Base-by-base conservation (phyloP, 2,888 invertebrate species). In the Monoplex corrugatus region DNA sequence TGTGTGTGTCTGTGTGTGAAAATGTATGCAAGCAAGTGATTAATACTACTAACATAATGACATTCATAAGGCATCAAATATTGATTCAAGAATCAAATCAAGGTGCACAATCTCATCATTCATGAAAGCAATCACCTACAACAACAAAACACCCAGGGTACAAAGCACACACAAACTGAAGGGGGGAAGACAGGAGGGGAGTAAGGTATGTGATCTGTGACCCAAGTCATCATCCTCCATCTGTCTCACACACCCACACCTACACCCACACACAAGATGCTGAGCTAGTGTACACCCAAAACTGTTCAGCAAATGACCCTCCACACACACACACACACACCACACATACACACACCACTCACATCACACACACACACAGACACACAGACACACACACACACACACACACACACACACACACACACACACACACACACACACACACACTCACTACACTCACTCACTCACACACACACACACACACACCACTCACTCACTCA, bases 381-480 rank as follows among this genome's bases (percentile, higher is more conserved):
- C 8, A 50, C 50, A 68, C 63, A 68, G 28, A 68, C n/a, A n/a
- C 63, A 28, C 63, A 28, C 28, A n/a, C 28, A 68, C 63, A 5
- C 28, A 72, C 72, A 72, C 35, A 72, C 72, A 16, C 72, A 35
- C 72, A 72, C 72, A 38, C 72, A 72, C 72, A 16, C 72, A 72
- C 35, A 38, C 68, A 68, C 28, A 68, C 68, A 68, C 28, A 68
- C 68, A 35, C 35, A 35, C 72, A 72, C 72, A 72, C 72, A 72
- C 72, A 72, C 72, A 72, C 72, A 72, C 72, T 35, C 72, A 72
- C 72, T n/a, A 32, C 72, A 72, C 72, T 35, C 32, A 72, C 72
- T 35, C 72, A 72, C 72, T 35, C 72, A 72, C 72, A 72, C 72
- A 72, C 35, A 72, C 72, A 72, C 72, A 72, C 72, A 72, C 72